Evolutionary conservation across 2,888 invertebrate genomes (phyloP).

Genomic region (Noctua pronuba): DNA sequence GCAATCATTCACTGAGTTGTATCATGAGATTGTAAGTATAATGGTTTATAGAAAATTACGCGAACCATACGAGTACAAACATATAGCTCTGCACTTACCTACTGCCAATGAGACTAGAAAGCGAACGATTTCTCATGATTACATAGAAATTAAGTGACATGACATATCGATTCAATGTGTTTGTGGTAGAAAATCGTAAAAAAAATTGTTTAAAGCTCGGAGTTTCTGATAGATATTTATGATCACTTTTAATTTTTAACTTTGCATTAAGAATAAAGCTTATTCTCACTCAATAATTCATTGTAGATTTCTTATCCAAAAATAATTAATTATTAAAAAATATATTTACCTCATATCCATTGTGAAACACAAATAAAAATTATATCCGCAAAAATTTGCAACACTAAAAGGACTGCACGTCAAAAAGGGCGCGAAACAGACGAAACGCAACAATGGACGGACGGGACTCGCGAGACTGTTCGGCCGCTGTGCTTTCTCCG

Average conservation of each 20-base stretch:
- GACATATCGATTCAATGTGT: slow-evolving; percentile 35
- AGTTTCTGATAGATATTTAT: neutral
- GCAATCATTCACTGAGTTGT: slow-evolving; percentile 53
- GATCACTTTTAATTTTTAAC: neutral
- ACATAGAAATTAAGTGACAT: slow-evolving; percentile 63
- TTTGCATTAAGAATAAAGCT: neutral
- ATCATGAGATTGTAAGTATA: slow-evolving; percentile 47
- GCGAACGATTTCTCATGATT: slow-evolving; percentile 67
- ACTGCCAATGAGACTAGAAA: slow-evolving; percentile 65
- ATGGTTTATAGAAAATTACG: slow-evolving; percentile 59
- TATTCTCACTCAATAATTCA: neutral
- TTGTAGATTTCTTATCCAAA: neutral
- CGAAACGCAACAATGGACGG: slow-evolving; percentile 74
- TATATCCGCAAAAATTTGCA: slow-evolving; percentile 74
- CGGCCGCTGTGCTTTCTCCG: slow-evolving; percentile 86
- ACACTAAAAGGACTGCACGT: slow-evolving; percentile 77
- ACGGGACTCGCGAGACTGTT: slow-evolving; percentile 78
- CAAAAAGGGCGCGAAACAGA: slow-evolving; percentile 80
- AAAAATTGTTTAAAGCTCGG: neutral
- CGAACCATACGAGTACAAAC: slow-evolving; percentile 42
- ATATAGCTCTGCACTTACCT: slow-evolving; percentile 47
- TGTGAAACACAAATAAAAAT: slow-evolving; percentile 68
- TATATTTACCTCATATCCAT: slow-evolving; percentile 85
- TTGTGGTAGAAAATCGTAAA: slow-evolving; percentile 11
- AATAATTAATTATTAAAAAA: slow-evolving; percentile 25